A percentile compares a stretch with the other conserved stretches of the same genome.
phyloP scores from a whole-genome alignment of 2,797 vertebrate genomes.

The Myotis daubentonii region DNA sequence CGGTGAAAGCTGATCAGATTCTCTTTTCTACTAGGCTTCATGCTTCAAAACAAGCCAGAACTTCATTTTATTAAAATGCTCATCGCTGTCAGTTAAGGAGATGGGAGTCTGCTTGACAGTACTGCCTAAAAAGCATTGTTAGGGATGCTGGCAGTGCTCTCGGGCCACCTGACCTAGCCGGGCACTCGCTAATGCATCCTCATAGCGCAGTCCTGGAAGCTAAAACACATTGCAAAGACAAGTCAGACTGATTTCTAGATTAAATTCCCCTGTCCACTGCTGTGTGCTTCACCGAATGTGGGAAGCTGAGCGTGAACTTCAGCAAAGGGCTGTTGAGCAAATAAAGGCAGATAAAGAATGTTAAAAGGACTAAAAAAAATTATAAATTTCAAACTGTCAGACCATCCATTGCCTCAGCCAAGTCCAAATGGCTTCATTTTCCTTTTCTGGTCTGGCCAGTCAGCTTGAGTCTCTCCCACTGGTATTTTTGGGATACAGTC shows the following conservation, averaged over 20 bases:
- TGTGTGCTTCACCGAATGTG: slow-evolving; percentile 74
- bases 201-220: slow-evolving; percentile 53
- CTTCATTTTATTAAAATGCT: slow-evolving; percentile 65
- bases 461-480: slow-evolving; percentile 64
- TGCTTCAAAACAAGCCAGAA: slow-evolving; percentile 68
- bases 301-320: slow-evolving; percentile 74
- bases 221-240: slow-evolving; percentile 65
- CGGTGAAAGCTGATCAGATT: slow-evolving; percentile 65
- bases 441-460: slow-evolving; percentile 62
- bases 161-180: slow-evolving; percentile 59
- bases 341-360: slow-evolving; percentile 78
- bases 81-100: slow-evolving; percentile 57
- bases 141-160: slow-evolving; percentile 51
- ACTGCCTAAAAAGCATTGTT: slow-evolving; percentile 60
- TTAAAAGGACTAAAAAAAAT: slow-evolving; percentile 68
- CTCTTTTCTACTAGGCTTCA: slow-evolving; percentile 61
- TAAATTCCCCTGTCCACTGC: slow-evolving; percentile 68
- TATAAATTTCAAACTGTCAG: slow-evolving; percentile 76
- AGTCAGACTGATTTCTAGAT: slow-evolving; percentile 72
- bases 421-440: slow-evolving; percentile 78
- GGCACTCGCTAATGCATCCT: slow-evolving; percentile 65
- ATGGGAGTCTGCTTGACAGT: slow-evolving; percentile 70
- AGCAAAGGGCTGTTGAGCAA: slow-evolving; percentile 73
- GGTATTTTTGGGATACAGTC: slow-evolving; percentile 73
- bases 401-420: slow-evolving; percentile 62